Conservation (phyloP, 2,888 invertebrate species). For the Nymphalis polychloros region DNA sequence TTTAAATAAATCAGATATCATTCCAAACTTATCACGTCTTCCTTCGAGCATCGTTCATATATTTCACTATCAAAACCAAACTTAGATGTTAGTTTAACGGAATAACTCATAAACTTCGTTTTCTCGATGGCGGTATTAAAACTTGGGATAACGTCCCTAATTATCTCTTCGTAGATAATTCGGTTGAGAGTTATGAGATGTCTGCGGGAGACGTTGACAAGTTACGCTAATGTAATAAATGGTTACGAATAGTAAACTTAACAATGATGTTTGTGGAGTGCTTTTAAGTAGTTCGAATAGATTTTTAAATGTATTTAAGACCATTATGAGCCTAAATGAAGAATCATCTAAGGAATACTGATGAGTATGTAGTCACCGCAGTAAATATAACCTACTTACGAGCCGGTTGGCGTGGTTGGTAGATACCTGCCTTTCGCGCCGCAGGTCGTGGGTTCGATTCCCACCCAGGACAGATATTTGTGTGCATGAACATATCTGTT, state of each 20-base stretch:
- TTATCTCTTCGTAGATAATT: constrained; percentile 29
- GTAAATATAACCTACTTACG: too few relatives aligned
- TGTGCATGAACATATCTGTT: too few relatives aligned
- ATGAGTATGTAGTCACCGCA: too few relatives aligned
- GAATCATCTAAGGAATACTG: too few relatives aligned
- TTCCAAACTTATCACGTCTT: not conserved
- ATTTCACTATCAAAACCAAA: not conserved
- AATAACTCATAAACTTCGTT: constrained; percentile 1
- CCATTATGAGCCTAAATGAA: too few relatives aligned
- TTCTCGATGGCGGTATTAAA: constrained; percentile 14
- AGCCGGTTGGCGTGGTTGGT: too few relatives aligned
- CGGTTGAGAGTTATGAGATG: constrained; percentile 17
- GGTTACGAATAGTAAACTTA: not conserved
- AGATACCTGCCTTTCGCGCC: too few relatives aligned
- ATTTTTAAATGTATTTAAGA: too few relatives aligned
- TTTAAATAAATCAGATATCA: not conserved
- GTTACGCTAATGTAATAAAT: constrained; percentile 22
- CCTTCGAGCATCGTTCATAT: not conserved
- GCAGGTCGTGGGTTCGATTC: too few relatives aligned
- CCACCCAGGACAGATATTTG: too few relatives aligned
- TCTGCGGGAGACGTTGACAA: constrained; percentile 19
- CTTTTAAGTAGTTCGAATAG: not conserved
- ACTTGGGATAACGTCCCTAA: constrained; percentile 24
- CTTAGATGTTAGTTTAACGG: not conserved
- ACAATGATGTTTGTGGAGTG: not conserved